A percentile compares a stretch with the other conserved stretches of the same genome.
Evolutionary conservation across 1,140 invertebrate species (phyloP).

Genomic region (Lordiphosa clarofinis): DNA sequence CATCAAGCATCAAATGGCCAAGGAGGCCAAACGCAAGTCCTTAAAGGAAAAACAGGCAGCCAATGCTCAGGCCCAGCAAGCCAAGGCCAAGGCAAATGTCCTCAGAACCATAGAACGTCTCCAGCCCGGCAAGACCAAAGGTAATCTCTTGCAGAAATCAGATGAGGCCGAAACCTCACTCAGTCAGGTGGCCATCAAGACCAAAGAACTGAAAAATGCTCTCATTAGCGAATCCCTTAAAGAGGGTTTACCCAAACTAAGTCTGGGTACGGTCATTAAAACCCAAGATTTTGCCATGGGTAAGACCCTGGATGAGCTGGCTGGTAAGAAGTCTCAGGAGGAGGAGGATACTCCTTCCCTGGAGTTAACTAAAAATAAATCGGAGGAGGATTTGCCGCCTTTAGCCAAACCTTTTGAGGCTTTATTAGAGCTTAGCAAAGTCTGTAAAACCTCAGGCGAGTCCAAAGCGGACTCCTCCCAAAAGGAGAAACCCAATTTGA

Average conservation of each 20-base stretch:
- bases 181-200: slow-evolving; percentile 77
- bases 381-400: slow-evolving; percentile 22
- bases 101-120: slow-evolving; percentile 90
- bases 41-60: slow-evolving; percentile 69
- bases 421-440: slow-evolving; percentile 51
- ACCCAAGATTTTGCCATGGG: slow-evolving; percentile 83
- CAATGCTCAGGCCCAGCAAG: slow-evolving; percentile 58
- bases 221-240: slow-evolving; percentile 81
- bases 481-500: slow-evolving; percentile 89
- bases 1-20: slow-evolving; percentile 71
- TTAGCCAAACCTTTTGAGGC: slow-evolving; percentile 55
- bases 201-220: slow-evolving; percentile 82
- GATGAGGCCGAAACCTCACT: slow-evolving; percentile 53
- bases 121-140: slow-evolving; percentile 91
- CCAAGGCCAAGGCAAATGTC: slow-evolving; percentile 85
- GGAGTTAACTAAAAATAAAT: slow-evolving; percentile 36
- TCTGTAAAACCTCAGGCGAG: slow-evolving; percentile 3
- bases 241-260: slow-evolving; percentile 87
- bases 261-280: slow-evolving; percentile 88
- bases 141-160: slow-evolving; percentile 85
- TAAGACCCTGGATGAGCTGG: slow-evolving; percentile 81
- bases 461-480: slow-evolving; percentile 8
- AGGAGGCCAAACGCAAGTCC: slow-evolving; percentile 72
- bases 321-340: slow-evolving; percentile 73
- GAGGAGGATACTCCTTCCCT: slow-evolving; percentile 45